Conservation (phyloP, 2,113 vertebrate genomes). For the Irena cyanogastra region DNA sequence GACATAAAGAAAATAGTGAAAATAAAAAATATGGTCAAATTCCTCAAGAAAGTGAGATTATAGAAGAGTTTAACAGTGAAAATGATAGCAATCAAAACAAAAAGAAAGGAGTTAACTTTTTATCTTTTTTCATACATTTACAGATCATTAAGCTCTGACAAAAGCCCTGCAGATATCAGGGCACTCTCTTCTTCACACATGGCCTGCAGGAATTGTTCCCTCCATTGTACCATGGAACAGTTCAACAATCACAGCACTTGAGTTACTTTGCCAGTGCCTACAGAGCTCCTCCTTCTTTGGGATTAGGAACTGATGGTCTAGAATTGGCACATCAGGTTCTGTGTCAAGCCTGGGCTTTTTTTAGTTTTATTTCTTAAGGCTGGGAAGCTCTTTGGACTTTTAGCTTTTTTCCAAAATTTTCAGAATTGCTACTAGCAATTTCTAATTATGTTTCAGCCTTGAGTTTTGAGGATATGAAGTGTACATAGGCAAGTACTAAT, state of each 20-base stretch:
- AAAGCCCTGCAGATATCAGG: neutral
- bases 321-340: neutral
- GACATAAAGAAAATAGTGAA: neutral
- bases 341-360: neutral
- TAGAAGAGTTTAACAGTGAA: neutral
- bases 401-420: neutral
- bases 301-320: neutral
- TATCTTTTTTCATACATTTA: neutral
- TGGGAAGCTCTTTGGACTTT: neutral
- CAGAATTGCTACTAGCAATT: neutral
- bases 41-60: neutral
- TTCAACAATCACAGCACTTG: neutral
- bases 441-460: neutral
- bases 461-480: neutral
- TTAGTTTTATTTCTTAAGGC: neutral
- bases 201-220: neutral
- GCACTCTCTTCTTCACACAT: neutral
- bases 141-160: neutral
- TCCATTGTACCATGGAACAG: neutral
- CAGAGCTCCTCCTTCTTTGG: neutral
- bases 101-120: neutral
- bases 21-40: neutral
- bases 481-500: neutral
- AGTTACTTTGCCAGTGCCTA: neutral
- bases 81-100: neutral